phyloP scores from a whole-genome alignment of 2,797 vertebrate species.

The Ateles fusciceps region DNA sequence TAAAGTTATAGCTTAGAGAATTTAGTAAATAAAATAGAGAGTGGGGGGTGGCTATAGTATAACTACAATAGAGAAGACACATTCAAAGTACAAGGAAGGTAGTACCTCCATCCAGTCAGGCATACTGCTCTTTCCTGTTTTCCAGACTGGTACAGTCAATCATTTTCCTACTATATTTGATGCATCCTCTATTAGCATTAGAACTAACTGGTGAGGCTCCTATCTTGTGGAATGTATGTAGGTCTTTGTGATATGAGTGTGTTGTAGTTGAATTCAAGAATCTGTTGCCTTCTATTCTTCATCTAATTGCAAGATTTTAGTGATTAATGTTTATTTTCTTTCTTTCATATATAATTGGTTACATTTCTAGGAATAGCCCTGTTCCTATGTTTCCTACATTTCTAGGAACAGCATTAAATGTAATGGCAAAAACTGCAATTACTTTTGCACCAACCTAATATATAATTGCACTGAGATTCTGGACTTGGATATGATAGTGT shows the following conservation, averaged over 20 bases:
- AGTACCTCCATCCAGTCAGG: neutral
- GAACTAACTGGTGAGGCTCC: neutral
- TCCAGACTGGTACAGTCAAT: neutral
- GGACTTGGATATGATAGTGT: neutral
- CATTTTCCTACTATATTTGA: neutral
- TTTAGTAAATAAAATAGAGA: neutral
- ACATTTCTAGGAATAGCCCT: conserved; percentile 56
- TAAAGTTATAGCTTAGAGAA: neutral
- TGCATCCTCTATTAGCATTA: neutral
- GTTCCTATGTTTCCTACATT: neutral
- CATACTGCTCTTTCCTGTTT: neutral
- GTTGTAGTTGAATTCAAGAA: conserved; percentile 34
- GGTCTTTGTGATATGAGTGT: neutral
- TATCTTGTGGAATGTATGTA: neutral
- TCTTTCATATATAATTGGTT: conserved; percentile 39
- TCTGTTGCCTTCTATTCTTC: conserved; percentile 11
- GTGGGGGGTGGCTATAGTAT: neutral
- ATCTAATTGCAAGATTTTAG: neutral
- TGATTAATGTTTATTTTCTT: conserved; percentile 17
- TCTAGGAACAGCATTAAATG: neutral
- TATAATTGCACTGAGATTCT: conserved; percentile 6
- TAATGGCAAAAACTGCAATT: neutral
- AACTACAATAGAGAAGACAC: neutral
- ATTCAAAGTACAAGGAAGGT: neutral
- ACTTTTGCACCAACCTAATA: neutral